A percentile compares a stretch with the other conserved stretches of the same genome.
These are phyloP conservation scores for Trichoplusia ni DNA, from an alignment of 1,140 invertebrate species.

Conservation along the genomic window DNA sequence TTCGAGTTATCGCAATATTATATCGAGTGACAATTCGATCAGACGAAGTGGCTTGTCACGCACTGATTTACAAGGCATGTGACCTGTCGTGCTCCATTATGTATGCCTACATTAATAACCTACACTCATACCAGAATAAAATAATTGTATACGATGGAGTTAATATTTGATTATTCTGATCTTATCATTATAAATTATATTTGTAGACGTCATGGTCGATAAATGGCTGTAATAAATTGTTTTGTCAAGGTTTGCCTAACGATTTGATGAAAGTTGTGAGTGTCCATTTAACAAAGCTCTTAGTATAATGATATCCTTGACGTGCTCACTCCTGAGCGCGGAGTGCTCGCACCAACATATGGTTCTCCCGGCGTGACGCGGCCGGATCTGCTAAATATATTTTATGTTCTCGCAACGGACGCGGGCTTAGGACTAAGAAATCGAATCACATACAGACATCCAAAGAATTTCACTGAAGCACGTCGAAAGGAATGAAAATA, in stretches of 20 bases:
- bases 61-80: conserved; percentile 48
- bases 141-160: too few species aligned
- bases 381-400: conserved; percentile 64
- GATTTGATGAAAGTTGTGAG: too few species aligned
- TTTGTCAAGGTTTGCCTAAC: too few species aligned
- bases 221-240: too few species aligned
- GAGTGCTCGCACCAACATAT: conserved; percentile 42
- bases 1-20: conserved; percentile 38
- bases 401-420: conserved; percentile 37
- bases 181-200: too few species aligned
- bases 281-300: too few species aligned
- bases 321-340: neutral
- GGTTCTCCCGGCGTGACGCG: conserved; percentile 50
- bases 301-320: too few species aligned
- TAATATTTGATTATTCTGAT: too few species aligned
- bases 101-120: conserved; percentile 11
- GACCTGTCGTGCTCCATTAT: conserved; percentile 38
- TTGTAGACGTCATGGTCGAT: too few species aligned
- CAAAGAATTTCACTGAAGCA: neutral
- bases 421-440: neutral
- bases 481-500: neutral
- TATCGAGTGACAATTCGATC: conserved; percentile 44
- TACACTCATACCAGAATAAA: too few species aligned
- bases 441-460: neutral
- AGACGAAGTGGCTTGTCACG: conserved; percentile 40